A percentile compares a stretch with the other conserved stretches of the same genome.
These are phyloP conservation scores for Quiscalus mexicanus DNA, from an alignment of 2,113 vertebrate genomes.

Conservation along the genomic window DNA sequence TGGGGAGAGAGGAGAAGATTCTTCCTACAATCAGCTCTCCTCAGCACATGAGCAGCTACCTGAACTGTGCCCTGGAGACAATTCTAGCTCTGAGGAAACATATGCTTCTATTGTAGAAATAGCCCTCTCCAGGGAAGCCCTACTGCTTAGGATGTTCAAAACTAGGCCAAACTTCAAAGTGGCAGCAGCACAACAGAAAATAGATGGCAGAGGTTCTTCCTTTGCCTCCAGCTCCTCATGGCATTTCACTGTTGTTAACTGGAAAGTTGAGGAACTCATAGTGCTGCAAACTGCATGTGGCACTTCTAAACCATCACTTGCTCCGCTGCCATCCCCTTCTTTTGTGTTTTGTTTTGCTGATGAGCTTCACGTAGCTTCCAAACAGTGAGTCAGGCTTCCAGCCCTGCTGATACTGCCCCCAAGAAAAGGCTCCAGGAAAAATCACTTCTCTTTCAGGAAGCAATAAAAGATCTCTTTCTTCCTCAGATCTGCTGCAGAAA, in stretches of 20 bases:
- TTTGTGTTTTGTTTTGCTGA: background rate
- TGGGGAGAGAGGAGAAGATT: background rate
- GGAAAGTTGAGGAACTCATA: background rate
- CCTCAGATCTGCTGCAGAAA: constrained; percentile 21
- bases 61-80: background rate
- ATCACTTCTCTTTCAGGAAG: background rate
- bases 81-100: background rate
- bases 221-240: background rate
- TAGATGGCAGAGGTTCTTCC: background rate
- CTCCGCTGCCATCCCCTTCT: background rate
- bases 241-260: background rate
- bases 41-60: background rate
- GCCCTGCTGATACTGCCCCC: background rate
- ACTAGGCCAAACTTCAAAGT: constrained; percentile 15
- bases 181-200: background rate
- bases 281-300: background rate
- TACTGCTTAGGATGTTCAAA: constrained; percentile 11
- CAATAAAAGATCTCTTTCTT: background rate
- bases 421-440: constrained; percentile 39
- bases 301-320: background rate
- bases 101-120: background rate
- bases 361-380: background rate
- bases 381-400: constrained; percentile 32
- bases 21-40: background rate
- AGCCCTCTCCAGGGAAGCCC: constrained; percentile 23